Evolutionary conservation across 2,888 invertebrate genomes (phyloP), one percentile per base, ranked within the genome.

Genomic region (Saturnia japonica): DNA sequence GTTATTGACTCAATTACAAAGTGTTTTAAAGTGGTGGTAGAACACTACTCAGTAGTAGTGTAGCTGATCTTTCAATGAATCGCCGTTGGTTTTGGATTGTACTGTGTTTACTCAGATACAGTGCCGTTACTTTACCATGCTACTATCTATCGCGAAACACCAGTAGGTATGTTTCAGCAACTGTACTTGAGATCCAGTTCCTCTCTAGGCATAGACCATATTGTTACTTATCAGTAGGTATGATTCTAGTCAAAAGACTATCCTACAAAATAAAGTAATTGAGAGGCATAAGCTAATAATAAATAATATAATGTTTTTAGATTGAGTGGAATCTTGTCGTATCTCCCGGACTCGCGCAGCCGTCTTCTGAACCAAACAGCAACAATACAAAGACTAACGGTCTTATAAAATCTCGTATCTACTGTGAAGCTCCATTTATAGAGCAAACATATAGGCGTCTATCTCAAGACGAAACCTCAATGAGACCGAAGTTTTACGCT

Each of bases 401-500:
- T 0, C 86, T 84, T 72, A 77, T 88, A 9, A 93, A 91, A 71
- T 80, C 94, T 0, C 91, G 94, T 68, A 92, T 94, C 67, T 94
- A 92, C 76, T 94, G 93, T 77, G 89, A 92, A 71, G 94, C 94
- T 72, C 93, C 93, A 0, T 82, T 84, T 78, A 91, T 94, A 16
- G 94, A 94, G 73, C 86, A 87, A 71, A 91, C 92, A 1, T 94
- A 94, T 77, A 80, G 93, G 12, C 80, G 89, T 0, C 82, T 91
- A 47, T 87, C 92, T 19, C 92, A 91, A 70, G 95, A 95, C 70
- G 96, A 96, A 74, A 95, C 95, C 62, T 96, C 96, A 0, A 97
- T 98, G 95, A 96, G 97, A 74, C 99, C 99, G 0, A 96, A 97
- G 80, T 99, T 99, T 91, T 99, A 99, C 88, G 97, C 98, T 34